A percentile compares a stretch with the other conserved stretches of the same genome.
These are phyloP conservation scores for Podotricha telesiphe DNA, from an alignment of 2,888 invertebrate species.

Conservation along the genomic window DNA sequence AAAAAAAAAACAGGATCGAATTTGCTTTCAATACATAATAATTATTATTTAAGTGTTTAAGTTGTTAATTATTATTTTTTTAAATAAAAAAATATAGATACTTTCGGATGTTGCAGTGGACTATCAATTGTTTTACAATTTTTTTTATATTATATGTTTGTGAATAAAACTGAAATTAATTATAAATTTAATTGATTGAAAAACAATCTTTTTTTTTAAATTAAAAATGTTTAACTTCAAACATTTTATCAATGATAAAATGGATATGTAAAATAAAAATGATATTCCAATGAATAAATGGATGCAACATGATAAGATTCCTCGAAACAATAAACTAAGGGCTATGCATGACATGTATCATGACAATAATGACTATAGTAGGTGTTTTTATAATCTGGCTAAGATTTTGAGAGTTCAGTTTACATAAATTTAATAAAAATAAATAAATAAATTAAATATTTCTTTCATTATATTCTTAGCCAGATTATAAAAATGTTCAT, in stretches of 20 bases:
- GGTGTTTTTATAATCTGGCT: slow-evolving; percentile 10
- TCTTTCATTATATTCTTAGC: neutral
- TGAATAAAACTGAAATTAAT: slow-evolving; percentile 36
- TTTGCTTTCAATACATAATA: too few species aligned
- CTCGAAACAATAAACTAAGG: slow-evolving; percentile 14
- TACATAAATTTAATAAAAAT: neutral
- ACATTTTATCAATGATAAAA: neutral
- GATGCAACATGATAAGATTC: slow-evolving; percentile 27
- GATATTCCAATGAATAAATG: slow-evolving; percentile 46
- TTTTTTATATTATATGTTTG: neutral
- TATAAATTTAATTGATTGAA: slow-evolving; percentile 42
- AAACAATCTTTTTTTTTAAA: slow-evolving; percentile 20
- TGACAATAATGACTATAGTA: slow-evolving; percentile 15
- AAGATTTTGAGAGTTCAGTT: neutral
- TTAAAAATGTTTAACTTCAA: neutral
- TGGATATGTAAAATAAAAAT: slow-evolving; percentile 17
- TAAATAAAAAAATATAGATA: neutral
- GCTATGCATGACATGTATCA: slow-evolving; percentile 36
- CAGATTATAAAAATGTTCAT: slow-evolving; percentile 25
- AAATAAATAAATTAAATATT: neutral
- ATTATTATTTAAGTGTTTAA: neutral
- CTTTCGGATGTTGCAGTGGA: neutral
- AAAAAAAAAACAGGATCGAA: too few species aligned
- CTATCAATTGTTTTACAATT: neutral
- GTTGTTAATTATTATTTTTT: neutral